Evolutionary conservation across 2,888 invertebrate genomes (phyloP).

Genomic region (Tachina fera): DNA sequence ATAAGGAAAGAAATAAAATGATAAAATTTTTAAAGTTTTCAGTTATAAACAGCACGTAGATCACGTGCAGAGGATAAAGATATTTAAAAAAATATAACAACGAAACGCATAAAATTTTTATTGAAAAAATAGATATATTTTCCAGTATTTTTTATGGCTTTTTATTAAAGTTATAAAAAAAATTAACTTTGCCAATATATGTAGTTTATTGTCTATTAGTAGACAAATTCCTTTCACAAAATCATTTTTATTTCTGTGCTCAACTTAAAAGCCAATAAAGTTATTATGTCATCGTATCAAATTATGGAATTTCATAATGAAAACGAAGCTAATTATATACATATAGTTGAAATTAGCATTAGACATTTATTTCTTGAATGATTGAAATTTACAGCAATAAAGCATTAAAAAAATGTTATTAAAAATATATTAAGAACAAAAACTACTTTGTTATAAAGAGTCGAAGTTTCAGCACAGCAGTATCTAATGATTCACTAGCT

Average conservation of each 20-base stretch:
- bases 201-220: neutral
- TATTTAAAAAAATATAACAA: neutral
- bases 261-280: neutral
- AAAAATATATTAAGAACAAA: no score
- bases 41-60: conserved; percentile 33
- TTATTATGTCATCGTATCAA: neutral
- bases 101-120: neutral
- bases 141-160: neutral
- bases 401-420: no score
- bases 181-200: neutral
- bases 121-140: neutral
- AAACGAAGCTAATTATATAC: no score
- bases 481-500: no score
- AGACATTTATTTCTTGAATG: no score
- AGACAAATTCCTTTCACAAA: neutral
- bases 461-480: no score
- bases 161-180: neutral
- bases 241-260: neutral
- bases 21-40: neutral
- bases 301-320: neutral
- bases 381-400: no score
- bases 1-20: conserved; percentile 14
- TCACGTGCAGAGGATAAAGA: conserved; percentile 31
- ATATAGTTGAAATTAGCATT: no score
- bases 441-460: no score